These are phyloP conservation scores for Drosophila melanica DNA, from an alignment of 1,140 invertebrate species.

Conservation along the genomic window DNA sequence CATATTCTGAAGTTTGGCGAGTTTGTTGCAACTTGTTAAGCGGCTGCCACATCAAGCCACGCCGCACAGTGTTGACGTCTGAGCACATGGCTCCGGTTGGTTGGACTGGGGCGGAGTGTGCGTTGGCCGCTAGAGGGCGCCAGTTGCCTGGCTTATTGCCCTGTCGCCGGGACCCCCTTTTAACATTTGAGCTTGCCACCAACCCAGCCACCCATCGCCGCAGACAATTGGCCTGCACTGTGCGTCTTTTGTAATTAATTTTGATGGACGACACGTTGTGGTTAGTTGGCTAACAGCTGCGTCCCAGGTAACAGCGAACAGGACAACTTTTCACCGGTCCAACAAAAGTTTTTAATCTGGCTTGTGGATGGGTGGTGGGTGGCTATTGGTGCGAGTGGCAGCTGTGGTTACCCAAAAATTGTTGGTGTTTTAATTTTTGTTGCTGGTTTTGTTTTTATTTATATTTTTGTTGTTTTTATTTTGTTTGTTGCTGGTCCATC, in stretches of 20 bases:
- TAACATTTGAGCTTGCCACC: slow-evolving; percentile 73
- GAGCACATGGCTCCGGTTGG: slow-evolving; percentile 38
- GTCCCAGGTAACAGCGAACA: slow-evolving; percentile 48
- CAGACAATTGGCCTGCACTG: slow-evolving; percentile 56
- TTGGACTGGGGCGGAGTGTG: slow-evolving; percentile 14
- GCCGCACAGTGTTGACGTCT: slow-evolving; percentile 58
- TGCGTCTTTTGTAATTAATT: slow-evolving; percentile 81
- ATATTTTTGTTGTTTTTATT: slow-evolving; percentile 2
- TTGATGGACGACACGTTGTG: slow-evolving; percentile 81
- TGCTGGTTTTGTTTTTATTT: slow-evolving; percentile 19
- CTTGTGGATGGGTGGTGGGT: slow-evolving; percentile 36
- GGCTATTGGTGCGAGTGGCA: slow-evolving; percentile 27
- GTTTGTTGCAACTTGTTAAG: slow-evolving; percentile 58
- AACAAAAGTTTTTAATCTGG: slow-evolving; percentile 66
- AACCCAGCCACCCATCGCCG: slow-evolving; percentile 1
- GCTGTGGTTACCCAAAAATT: slow-evolving; percentile 35
- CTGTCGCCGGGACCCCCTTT: slow-evolving; percentile 67
- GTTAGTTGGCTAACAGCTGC: slow-evolving; percentile 67
- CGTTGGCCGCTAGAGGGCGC: slow-evolving; percentile 45
- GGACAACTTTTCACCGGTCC: slow-evolving; percentile 57
- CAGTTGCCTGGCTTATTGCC: slow-evolving; percentile 57
- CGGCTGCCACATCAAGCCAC: slow-evolving; percentile 24
- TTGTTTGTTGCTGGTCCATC: slow-evolving; percentile 64
- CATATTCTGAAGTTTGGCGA: slow-evolving; percentile 61
- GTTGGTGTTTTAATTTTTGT: slow-evolving; percentile 71